phyloP scores from a whole-genome alignment of 2,888 invertebrate genomes.

The Enchytraeus crypticus region DNA sequence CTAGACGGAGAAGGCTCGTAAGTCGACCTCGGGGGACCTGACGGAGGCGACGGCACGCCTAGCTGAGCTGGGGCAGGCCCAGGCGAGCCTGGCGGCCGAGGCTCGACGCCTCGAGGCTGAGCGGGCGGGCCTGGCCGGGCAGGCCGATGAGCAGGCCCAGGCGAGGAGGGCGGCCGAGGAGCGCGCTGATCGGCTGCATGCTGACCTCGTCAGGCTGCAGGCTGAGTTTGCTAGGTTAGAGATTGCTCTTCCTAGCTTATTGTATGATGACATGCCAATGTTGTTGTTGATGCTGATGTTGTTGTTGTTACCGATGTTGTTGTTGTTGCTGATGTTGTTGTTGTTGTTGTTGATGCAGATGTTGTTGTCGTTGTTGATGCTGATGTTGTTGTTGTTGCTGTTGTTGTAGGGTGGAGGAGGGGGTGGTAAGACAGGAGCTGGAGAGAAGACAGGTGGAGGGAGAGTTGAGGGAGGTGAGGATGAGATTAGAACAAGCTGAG shows the following conservation, averaged over 20 bases:
- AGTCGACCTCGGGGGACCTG: slow-evolving; percentile 55
- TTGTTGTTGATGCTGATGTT: too few relatives aligned
- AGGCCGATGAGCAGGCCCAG: too few relatives aligned
- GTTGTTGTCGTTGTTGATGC: too few relatives aligned
- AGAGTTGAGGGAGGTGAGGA: slow-evolving; percentile 48
- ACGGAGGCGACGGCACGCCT: slow-evolving; percentile 85
- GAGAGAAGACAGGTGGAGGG: slow-evolving; percentile 47
- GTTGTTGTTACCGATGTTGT: too few relatives aligned
- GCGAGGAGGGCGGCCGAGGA: slow-evolving; percentile 35
- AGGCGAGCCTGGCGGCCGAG: slow-evolving; percentile 84
- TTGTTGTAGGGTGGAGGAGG: slow-evolving; percentile 48
- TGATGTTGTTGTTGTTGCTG: too few relatives aligned
- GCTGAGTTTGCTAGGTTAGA: slow-evolving; percentile 47
- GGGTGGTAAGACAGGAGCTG: slow-evolving; percentile 48
- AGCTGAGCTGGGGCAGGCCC: slow-evolving; percentile 86
- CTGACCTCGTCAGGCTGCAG: slow-evolving; percentile 41
- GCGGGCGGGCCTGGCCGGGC: too few relatives aligned
- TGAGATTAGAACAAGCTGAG: slow-evolving; percentile 48
- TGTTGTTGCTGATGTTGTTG: too few relatives aligned
- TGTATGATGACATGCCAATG: too few relatives aligned
- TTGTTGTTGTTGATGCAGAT: too few relatives aligned
- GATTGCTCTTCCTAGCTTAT: too few relatives aligned
- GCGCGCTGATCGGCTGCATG: slow-evolving; percentile 29
- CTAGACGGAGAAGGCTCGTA: slow-evolving; percentile 48
- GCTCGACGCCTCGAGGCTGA: slow-evolving; percentile 94